These are phyloP conservation scores for Prunella himalayana DNA, from an alignment of 2,113 vertebrate species.

Conservation along the genomic window DNA sequence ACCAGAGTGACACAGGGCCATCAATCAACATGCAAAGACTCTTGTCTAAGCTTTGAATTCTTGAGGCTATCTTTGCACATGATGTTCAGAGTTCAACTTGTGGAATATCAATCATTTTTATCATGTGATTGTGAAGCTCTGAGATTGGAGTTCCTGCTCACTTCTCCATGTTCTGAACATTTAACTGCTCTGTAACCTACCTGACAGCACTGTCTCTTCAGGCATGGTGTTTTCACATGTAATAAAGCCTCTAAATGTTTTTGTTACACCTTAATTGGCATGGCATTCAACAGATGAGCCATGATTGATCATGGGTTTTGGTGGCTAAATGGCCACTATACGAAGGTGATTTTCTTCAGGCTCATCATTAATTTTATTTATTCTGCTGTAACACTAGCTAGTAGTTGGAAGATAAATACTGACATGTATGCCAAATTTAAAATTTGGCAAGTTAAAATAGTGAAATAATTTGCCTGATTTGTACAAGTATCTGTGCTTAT, in stretches of 20 bases:
- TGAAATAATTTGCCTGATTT: not conserved
- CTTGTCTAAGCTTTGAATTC: slow-evolving; percentile 23
- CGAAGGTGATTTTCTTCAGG: not conserved
- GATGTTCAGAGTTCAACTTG: not conserved
- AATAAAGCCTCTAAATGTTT: not conserved
- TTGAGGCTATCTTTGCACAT: not conserved
- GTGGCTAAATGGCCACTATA: not conserved
- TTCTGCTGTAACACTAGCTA: not conserved
- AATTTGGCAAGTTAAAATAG: not conserved
- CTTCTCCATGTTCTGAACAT: not conserved
- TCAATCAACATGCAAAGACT: slow-evolving; percentile 70
- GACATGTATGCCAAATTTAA: not conserved
- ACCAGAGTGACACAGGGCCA: slow-evolving; percentile 75
- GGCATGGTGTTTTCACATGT: not conserved
- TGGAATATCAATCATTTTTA: slow-evolving; percentile 25
- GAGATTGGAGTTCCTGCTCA: not conserved
- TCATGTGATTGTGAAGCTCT: not conserved
- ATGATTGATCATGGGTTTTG: not conserved
- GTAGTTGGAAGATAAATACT: not conserved
- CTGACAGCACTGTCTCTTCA: not conserved
- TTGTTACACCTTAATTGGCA: not conserved
- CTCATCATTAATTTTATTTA: not conserved
- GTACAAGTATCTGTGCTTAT: not conserved
- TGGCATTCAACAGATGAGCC: not conserved
- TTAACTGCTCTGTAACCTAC: not conserved